Conservation (phyloP, 1,140 invertebrate genomes). For the Cydia splendana region DNA sequence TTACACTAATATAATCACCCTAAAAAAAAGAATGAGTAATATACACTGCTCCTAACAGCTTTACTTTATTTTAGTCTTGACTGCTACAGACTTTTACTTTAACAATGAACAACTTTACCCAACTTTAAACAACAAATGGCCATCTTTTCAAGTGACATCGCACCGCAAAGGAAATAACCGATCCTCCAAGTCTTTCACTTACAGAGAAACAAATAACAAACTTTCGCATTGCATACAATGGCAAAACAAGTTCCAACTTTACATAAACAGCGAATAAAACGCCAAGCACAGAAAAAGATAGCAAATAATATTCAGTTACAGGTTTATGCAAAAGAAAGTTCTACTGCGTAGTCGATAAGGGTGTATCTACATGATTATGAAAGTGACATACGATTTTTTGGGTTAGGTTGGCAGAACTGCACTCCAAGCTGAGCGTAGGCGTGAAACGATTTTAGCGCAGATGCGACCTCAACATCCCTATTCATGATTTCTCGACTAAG, state of each 20-base stretch:
- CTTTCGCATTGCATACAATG: slow-evolving; percentile 14
- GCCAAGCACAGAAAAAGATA: slow-evolving; percentile 20
- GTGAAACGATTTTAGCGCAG: slow-evolving; percentile 1
- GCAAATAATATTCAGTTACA: not conserved
- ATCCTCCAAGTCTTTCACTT: not conserved
- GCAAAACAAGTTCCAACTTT: slow-evolving; percentile 22
- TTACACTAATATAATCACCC: no score
- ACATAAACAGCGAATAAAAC: slow-evolving; percentile 22
- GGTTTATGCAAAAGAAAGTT: not conserved
- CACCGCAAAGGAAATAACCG: not conserved
- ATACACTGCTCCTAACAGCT: no score
- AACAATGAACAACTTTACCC: no score
- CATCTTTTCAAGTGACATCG: not conserved
- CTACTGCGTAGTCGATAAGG: not conserved
- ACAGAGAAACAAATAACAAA: not conserved
- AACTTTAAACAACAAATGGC: not conserved
- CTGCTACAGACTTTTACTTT: no score
- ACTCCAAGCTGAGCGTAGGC: not conserved
- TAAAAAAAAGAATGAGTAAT: no score
- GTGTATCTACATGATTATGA: not conserved
- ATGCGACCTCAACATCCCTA: slow-evolving; percentile 1
- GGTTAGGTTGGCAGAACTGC: slow-evolving; percentile 9
- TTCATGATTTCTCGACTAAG: not conserved
- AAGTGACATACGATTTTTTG: not conserved
- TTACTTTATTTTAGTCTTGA: no score